phyloP scores from a whole-genome alignment of 1,140 invertebrate species.

The Heliconius eleuchia region DNA sequence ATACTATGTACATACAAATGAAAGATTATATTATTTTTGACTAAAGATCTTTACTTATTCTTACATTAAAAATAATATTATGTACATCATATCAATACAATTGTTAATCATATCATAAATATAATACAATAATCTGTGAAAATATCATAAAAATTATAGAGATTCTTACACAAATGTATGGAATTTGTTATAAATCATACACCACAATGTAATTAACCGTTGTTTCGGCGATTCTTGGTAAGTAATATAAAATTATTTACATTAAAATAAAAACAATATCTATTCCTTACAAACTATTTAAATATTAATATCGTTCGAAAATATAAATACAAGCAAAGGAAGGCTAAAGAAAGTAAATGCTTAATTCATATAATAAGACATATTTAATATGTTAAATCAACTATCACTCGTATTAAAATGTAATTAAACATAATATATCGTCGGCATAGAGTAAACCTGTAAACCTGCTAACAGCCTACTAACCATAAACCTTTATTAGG shows the following conservation, averaged over 20 bases:
- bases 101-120: constrained; percentile 48
- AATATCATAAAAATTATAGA: not conserved
- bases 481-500: too few species aligned
- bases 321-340: constrained; percentile 27
- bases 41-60: constrained; percentile 76
- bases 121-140: constrained; percentile 41
- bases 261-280: constrained; percentile 8
- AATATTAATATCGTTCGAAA: constrained; percentile 27
- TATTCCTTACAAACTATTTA: constrained; percentile 26
- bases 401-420: constrained; percentile 3
- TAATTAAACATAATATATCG: not conserved
- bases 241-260: constrained; percentile 1
- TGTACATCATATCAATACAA: constrained; percentile 66
- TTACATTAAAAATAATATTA: constrained; percentile 78
- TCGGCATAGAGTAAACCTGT: too few species aligned
- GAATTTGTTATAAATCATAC: not conserved
- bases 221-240: constrained; percentile 11
- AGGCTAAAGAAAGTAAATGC: constrained; percentile 6
- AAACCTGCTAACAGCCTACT: too few species aligned
- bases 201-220: not conserved
- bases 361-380: constrained; percentile 6
- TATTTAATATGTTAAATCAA: constrained; percentile 1
- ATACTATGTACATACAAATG: not conserved
- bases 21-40: constrained; percentile 46
- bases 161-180: not conserved